Evolutionary conservation across 2,797 vertebrate genomes (phyloP).

Genomic region (Aythya fuligula): DNA sequence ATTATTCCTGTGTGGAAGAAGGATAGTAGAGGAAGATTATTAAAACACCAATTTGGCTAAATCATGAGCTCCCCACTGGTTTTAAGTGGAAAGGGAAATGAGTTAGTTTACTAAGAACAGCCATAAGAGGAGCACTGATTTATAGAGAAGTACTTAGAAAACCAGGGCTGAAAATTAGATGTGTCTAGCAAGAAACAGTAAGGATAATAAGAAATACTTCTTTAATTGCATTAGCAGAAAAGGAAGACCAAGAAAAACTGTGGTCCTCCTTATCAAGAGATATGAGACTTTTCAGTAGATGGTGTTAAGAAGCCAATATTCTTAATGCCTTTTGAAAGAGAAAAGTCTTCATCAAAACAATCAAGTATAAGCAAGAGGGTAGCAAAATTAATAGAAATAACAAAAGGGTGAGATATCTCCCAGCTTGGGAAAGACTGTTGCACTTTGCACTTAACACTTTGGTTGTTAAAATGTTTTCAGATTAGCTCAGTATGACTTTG

Average conservation of each 20-base stretch:
- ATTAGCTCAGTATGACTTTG: background rate
- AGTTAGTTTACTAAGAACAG: conserved; percentile 20
- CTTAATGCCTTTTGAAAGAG: background rate
- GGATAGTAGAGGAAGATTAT: conserved; percentile 2
- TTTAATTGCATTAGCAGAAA: background rate
- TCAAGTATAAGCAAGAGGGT: background rate
- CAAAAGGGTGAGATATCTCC: background rate
- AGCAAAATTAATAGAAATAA: background rate
- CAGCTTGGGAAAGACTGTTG: background rate
- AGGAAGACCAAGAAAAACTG: background rate
- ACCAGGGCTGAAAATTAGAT: background rate
- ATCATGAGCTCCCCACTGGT: background rate
- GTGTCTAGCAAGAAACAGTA: background rate
- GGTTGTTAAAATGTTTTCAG: background rate
- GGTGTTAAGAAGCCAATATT: background rate
- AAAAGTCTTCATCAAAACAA: background rate
- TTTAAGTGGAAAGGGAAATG: conserved; percentile 8
- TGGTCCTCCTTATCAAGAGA: background rate
- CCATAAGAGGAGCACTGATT: background rate
- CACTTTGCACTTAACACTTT: background rate
- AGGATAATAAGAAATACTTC: background rate
- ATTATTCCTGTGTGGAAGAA: background rate
- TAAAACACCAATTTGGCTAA: conserved; percentile 8
- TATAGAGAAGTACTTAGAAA: conserved; percentile 13
- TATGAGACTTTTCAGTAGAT: background rate